These are phyloP conservation scores for Metellina segmentata DNA, from an alignment of 2,888 invertebrate species.

Conservation along the genomic window DNA sequence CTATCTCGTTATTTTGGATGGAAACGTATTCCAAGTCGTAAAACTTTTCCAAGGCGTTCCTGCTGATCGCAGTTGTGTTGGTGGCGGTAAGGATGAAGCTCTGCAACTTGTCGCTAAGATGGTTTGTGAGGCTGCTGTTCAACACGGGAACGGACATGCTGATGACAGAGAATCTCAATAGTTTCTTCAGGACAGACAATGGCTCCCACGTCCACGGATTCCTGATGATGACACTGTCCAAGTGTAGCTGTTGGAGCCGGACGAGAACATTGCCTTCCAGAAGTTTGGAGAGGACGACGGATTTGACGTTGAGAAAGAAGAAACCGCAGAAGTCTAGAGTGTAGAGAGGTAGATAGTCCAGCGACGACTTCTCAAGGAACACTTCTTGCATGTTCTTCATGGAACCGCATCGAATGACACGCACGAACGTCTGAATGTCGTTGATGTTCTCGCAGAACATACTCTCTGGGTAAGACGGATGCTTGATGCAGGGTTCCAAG, in stretches of 20 bases:
- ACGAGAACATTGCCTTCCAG: conserved; percentile 58
- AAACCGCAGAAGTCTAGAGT: conserved; percentile 61
- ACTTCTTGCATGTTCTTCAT: conserved; percentile 67
- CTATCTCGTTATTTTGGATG: conserved; percentile 45
- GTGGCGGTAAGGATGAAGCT: conserved; percentile 41
- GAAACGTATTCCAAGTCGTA: conserved; percentile 51
- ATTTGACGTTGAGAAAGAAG: conserved; percentile 56
- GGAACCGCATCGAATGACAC: conserved; percentile 48
- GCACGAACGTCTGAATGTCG: conserved; percentile 52
- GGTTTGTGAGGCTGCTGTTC: conserved; percentile 34
- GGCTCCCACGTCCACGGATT: conserved; percentile 52
- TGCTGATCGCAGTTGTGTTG: conserved; percentile 31
- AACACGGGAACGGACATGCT: conserved; percentile 48
- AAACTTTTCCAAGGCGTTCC: conserved; percentile 51
- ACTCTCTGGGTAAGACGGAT: conserved; percentile 47
- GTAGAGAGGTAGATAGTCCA: conserved; percentile 56
- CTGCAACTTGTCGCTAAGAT: conserved; percentile 37
- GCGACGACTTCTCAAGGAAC: conserved; percentile 52
- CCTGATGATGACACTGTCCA: conserved; percentile 46
- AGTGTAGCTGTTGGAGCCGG: conserved; percentile 39
- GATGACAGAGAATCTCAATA: conserved; percentile 41
- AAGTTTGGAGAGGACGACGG: conserved; percentile 41
- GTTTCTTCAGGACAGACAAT: conserved; percentile 12
- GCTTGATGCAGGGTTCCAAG: conserved; percentile 51
- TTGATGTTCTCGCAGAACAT: conserved; percentile 60